Conservation (phyloP, 2,888 invertebrate species). For the Eurytoma californica region DNA sequence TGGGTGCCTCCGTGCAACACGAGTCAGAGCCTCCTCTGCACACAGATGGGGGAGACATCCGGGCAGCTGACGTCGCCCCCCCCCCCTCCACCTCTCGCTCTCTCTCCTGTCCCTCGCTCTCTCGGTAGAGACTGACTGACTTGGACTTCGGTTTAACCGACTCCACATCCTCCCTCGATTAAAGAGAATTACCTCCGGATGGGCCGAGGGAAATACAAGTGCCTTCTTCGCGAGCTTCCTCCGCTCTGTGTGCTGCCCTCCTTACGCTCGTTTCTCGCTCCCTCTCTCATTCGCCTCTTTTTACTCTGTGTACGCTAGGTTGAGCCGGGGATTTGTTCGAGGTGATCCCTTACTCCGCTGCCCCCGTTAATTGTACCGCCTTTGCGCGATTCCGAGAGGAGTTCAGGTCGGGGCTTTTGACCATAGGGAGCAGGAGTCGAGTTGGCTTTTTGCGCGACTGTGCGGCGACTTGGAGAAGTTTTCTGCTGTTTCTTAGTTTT, state of each 20-base stretch:
- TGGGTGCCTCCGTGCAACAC: conserved; percentile 74
- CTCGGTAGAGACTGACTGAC: conserved; percentile 69
- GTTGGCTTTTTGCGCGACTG: too few species aligned
- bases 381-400: not conserved
- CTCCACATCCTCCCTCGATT: conserved; percentile 75
- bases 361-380: conserved; percentile 50
- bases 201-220: not conserved
- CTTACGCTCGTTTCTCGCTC: conserved; percentile 22
- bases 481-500: too few species aligned
- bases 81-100: not conserved
- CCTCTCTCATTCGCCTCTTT: not conserved
- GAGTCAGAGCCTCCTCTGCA: conserved; percentile 61
- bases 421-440: not conserved
- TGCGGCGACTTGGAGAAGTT: too few species aligned
- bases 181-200: conserved; percentile 73
- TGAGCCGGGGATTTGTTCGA: conserved; percentile 30
- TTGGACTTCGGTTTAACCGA: conserved; percentile 74
- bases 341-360: conserved; percentile 43
- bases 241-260: not conserved
- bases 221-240: not conserved
- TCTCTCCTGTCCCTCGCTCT: conserved; percentile 9
- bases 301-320: conserved; percentile 24
- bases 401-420: not conserved
- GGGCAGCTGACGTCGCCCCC: conserved; percentile 73
- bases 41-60: conserved; percentile 75